A percentile compares a stretch with the other conserved stretches of the same genome.
Conservation (phyloP, 2,888 invertebrate genomes). For the Megaustenia siamemsis region DNA sequence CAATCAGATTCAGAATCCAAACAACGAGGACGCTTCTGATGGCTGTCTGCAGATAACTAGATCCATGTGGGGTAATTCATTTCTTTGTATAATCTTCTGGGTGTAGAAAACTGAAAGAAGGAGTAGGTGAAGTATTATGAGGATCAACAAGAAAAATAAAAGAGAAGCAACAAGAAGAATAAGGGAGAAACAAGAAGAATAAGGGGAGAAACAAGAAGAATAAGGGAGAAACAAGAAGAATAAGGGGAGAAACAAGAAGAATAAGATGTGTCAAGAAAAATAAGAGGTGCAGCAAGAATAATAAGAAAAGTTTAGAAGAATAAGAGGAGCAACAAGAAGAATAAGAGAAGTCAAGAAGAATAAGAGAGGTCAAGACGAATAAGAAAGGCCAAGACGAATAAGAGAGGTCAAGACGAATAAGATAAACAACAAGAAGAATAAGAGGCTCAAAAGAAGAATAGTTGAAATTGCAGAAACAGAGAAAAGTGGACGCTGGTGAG, state of each 20-base stretch:
- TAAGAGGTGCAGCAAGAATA: background rate
- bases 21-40: too few relatives aligned
- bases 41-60: too few relatives aligned
- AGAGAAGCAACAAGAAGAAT: too few relatives aligned
- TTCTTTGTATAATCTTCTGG: too few relatives aligned
- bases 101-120: too few relatives aligned
- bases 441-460: background rate
- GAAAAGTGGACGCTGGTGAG: background rate
- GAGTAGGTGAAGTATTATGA: background rate
- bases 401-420: background rate
- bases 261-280: too few relatives aligned
- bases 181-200: too few relatives aligned
- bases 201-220: background rate
- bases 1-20: too few relatives aligned
- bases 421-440: background rate
- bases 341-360: background rate
- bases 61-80: too few relatives aligned
- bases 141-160: too few relatives aligned
- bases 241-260: too few relatives aligned
- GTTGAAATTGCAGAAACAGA: background rate
- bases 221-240: too few relatives aligned
- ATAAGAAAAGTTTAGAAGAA: background rate
- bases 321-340: background rate
- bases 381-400: background rate
- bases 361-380: background rate